phyloP scores from a whole-genome alignment of 2,888 invertebrate species.

The Eulithis prunata region DNA sequence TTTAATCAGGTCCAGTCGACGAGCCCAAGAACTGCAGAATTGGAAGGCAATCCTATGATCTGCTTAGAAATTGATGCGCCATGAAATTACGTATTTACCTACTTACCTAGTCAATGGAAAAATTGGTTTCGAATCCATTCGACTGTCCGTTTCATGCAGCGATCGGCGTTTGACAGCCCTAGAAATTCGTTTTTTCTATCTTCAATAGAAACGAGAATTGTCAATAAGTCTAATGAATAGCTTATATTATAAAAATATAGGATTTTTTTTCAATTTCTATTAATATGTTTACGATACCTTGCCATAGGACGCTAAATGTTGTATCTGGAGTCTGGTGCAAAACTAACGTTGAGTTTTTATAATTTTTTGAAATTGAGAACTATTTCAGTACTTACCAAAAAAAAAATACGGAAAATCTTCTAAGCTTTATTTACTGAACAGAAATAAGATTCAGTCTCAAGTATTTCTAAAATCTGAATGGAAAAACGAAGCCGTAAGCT shows the following conservation, averaged over 20 bases:
- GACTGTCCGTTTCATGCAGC: slow-evolving; percentile 68
- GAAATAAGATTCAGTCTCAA: background rate
- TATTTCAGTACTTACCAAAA: no score
- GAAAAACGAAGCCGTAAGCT: background rate
- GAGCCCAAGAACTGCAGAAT: slow-evolving; percentile 55
- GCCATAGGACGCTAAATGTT: no score
- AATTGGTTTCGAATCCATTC: slow-evolving; percentile 72
- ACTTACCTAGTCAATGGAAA: slow-evolving; percentile 78
- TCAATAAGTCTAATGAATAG: slow-evolving; percentile 6
- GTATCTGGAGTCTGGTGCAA: no score
- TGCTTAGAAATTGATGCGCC: slow-evolving; percentile 72
- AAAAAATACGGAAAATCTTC: no score
- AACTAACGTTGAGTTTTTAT: no score
- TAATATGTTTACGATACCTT: no score
- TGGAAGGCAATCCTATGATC: slow-evolving; percentile 60
- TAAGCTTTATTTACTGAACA: background rate
- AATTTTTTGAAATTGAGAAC: no score
- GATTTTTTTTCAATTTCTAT: no score
- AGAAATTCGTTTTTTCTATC: slow-evolving; percentile 28
- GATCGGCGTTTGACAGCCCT: slow-evolving; percentile 68
- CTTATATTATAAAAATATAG: no score
- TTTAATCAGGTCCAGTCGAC: slow-evolving; percentile 4
- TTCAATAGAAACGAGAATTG: slow-evolving; percentile 9
- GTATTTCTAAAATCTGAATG: background rate
- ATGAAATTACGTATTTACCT: slow-evolving; percentile 81